Base-by-base conservation (phyloP, 2,113 vertebrate species). In the Etia nguti region DNA sequence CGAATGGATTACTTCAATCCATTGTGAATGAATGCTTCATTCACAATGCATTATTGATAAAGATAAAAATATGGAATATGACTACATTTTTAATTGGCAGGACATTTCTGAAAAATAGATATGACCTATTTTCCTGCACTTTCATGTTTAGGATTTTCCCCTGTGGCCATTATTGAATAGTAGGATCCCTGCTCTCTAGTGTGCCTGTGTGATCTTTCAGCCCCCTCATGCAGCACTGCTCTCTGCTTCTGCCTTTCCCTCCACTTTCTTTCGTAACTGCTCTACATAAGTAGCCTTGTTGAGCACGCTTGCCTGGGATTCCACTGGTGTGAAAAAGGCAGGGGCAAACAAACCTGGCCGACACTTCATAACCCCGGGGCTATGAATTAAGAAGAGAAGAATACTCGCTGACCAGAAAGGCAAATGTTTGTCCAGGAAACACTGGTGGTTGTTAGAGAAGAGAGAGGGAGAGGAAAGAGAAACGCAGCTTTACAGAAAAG, bases 11-110 rank as follows among this genome's bases (percentile, higher is more conserved):
- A 94, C 62, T 82, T 73, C 79, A 92, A 94, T 96, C 96, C n/a
- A n/a, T n/a, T n/a, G n/a, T n/a, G n/a, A n/a, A n/a, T n/a, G n/a
- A n/a, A n/a, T n/a, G n/a, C n/a, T n/a, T 97, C 89, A 93, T 87
- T 95, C 1, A 46, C 79, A 83, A 88, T 97, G 89, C 84, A 97
- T 96, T 96, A 96, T 97, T 97, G 94, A 97, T 94, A 91, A 84
- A 68, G 87, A 91, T 86, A 93, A 77, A 94, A 94, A 90, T 86
- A 70, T 38, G 36, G 29, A 84, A 91, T 92, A 93, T 86, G 93
- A 94, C 89, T 94, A 82, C 92, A 94, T 94, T 92, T 93, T 89
- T 88, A 92, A 94, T 93, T 94, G 88, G 81, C 62, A 48, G 92
- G 89, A 90, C 92, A 93, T 93, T 90, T 92, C 86, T 93, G 93